Evolutionary conservation across 1,140 invertebrate species (phyloP).

Genomic region (Drosophila bipectinata): DNA sequence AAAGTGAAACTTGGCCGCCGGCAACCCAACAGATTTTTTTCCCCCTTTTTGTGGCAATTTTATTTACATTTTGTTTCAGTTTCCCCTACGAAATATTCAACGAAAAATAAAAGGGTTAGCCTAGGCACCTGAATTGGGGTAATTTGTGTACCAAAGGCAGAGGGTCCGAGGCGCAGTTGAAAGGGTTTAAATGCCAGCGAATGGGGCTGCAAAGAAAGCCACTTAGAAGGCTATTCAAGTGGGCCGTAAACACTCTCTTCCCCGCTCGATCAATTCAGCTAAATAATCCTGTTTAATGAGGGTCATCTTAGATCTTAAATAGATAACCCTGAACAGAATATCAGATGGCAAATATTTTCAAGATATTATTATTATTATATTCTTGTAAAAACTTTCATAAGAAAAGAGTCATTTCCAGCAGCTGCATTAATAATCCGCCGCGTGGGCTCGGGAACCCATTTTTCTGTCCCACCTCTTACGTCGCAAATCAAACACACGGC

Average conservation of each 20-base stretch:
- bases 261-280: slow-evolving; percentile 27
- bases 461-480: slow-evolving; percentile 1
- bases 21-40: slow-evolving; percentile 27
- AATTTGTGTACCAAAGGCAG: slow-evolving; percentile 43
- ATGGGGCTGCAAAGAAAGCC: slow-evolving; percentile 12
- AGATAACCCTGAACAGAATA: not conserved
- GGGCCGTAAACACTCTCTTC: not conserved
- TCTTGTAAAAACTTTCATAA: no score
- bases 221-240: slow-evolving; percentile 7
- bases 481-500: slow-evolving; percentile 30
- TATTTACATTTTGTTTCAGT: slow-evolving; percentile 70
- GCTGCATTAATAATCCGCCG: slow-evolving; percentile 7
- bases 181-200: slow-evolving; percentile 32
- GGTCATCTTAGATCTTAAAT: slow-evolving; percentile 11
- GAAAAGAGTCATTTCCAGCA: not conserved
- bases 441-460: not conserved
- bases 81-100: slow-evolving; percentile 29
- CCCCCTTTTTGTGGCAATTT: slow-evolving; percentile 65
- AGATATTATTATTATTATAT: not conserved
- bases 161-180: slow-evolving; percentile 35
- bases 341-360: not conserved
- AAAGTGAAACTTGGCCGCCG: slow-evolving; percentile 62
- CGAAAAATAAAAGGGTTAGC: slow-evolving; percentile 18
- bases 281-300: slow-evolving; percentile 35
- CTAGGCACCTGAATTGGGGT: slow-evolving; percentile 60